Evolutionary conservation across 2,797 vertebrate species (phyloP).

Genomic region (Syncerus caffer): DNA sequence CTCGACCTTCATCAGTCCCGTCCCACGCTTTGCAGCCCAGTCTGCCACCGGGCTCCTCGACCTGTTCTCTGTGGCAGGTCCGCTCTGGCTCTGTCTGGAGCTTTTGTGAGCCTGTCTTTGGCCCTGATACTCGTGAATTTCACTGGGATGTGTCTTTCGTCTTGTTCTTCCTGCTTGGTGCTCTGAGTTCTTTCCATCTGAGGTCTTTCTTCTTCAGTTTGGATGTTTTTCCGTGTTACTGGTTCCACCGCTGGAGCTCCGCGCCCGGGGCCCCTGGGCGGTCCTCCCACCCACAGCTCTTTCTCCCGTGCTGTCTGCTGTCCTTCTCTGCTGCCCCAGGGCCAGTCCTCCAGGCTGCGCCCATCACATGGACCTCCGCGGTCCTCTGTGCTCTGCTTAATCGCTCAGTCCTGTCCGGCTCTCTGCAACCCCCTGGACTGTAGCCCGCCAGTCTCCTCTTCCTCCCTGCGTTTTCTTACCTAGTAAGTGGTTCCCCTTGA

Average conservation of each 20-base stretch:
- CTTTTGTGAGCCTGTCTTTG: background rate
- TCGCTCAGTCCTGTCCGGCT: background rate
- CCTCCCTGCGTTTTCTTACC: background rate
- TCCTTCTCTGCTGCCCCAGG: background rate
- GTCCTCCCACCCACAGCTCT: accelerated
- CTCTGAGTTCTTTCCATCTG: background rate
- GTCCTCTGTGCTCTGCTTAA: background rate
- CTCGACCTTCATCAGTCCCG: accelerated
- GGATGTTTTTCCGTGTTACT: background rate
- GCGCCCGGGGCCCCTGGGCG: accelerated
- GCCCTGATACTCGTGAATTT: background rate
- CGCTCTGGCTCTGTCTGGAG: no score
- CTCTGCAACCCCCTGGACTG: no score
- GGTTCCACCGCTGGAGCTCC: background rate
- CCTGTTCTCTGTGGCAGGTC: background rate
- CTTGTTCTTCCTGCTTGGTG: background rate
- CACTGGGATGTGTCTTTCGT: background rate
- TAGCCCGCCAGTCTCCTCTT: background rate
- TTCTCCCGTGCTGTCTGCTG: accelerated
- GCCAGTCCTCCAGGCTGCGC: background rate
- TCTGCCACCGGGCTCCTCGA: accelerated
- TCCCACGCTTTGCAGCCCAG: accelerated
- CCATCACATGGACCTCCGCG: background rate
- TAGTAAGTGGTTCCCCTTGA: background rate
- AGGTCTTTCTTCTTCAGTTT: background rate